Evolutionary conservation across 2,113 vertebrate genomes (phyloP).

Genomic region (Coryphaenoides rupestris): DNA sequence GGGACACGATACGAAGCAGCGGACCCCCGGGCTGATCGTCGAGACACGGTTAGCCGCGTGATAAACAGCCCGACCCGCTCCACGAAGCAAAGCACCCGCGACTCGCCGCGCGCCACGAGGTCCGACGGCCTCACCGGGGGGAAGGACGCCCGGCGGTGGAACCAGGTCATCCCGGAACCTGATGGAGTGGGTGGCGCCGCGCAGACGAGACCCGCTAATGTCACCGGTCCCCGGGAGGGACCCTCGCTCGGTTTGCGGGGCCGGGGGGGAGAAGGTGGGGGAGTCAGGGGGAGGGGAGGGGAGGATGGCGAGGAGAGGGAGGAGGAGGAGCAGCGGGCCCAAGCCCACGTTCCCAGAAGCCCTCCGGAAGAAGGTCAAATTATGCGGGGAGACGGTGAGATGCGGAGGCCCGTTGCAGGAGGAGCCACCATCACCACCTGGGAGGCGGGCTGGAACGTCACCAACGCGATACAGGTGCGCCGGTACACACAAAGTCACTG

Average conservation of each 20-base stretch:
- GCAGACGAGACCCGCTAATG: background rate
- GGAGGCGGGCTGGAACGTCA: slow-evolving; percentile 82
- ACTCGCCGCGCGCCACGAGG: background rate
- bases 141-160: background rate
- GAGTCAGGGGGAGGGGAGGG: background rate
- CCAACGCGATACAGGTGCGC: slow-evolving; percentile 74
- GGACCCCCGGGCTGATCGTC: background rate
- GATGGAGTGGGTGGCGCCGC: background rate
- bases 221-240: background rate
- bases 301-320: slow-evolving; percentile 6
- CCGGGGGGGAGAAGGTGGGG: slow-evolving; percentile 2
- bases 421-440: slow-evolving; percentile 69
- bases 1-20: slow-evolving; percentile 1
- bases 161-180: background rate
- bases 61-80: slow-evolving; percentile 5
- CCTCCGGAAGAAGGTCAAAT: too few species aligned
- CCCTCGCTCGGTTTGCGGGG: background rate
- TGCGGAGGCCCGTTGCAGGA: too few species aligned
- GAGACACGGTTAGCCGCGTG: background rate
- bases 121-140: background rate
- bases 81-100: background rate
- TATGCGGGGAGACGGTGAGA: too few species aligned
- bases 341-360: background rate
- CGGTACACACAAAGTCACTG: slow-evolving; percentile 19
- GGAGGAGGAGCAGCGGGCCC: background rate